Evolutionary conservation across 2,888 invertebrate species (phyloP).

Genomic region (Elegia similella): DNA sequence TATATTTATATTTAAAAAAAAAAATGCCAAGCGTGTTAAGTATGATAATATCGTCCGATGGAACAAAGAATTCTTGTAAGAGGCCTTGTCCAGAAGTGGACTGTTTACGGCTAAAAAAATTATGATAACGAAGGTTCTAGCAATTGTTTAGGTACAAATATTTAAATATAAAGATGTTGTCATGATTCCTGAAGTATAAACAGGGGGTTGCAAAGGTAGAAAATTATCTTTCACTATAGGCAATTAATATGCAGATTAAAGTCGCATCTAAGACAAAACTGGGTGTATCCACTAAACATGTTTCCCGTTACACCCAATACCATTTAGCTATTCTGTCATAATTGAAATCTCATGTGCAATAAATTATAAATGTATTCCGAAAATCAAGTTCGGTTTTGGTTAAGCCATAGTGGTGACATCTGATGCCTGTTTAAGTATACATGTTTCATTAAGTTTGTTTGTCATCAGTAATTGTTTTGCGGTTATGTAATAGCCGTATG

Average conservation of each 20-base stretch:
- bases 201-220: too few species aligned
- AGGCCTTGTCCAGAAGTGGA: too few species aligned
- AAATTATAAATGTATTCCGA: constrained; percentile 4
- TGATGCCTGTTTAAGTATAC: constrained; percentile 11
- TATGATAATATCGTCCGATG: too few species aligned
- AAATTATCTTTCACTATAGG: neutral
- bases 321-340: neutral
- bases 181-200: too few species aligned
- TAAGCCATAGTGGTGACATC: neutral
- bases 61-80: too few species aligned
- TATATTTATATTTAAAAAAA: neutral
- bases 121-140: too few species aligned
- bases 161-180: too few species aligned
- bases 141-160: too few species aligned
- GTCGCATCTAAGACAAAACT: neutral
- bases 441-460: constrained; percentile 13
- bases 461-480: constrained; percentile 7
- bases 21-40: too few species aligned
- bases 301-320: neutral
- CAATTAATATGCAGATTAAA: neutral
- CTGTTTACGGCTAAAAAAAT: too few species aligned
- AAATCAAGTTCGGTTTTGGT: constrained; percentile 8
- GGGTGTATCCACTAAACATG: neutral
- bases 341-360: constrained; percentile 5
- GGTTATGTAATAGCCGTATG: neutral